Conservation (phyloP, 2,888 invertebrate genomes). For the Empis stercorea region DNA sequence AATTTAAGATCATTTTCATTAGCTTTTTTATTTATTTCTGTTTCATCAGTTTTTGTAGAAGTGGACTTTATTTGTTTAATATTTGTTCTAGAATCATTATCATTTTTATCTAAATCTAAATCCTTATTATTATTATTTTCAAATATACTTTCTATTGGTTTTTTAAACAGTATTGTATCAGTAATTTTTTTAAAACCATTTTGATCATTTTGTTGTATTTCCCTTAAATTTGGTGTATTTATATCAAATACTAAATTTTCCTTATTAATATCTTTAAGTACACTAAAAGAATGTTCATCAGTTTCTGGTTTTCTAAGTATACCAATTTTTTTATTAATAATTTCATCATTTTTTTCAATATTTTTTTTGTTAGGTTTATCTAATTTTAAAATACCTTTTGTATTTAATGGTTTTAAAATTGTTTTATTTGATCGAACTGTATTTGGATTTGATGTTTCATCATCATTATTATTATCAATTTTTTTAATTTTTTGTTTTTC, state of each 20-base stretch:
- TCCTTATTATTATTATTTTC: background rate
- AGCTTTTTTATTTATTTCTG: no score
- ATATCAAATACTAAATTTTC: conserved; percentile 7
- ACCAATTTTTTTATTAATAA: conserved; percentile 20
- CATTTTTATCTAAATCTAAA: background rate
- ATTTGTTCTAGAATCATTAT: conserved; percentile 6
- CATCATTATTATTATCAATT: background rate
- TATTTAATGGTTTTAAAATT: background rate
- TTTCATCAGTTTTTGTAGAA: no score
- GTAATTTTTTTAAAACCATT: background rate
- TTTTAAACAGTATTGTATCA: background rate
- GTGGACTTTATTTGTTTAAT: no score
- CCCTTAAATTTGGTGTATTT: background rate
- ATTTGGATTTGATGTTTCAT: background rate
- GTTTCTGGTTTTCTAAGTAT: conserved; percentile 19
- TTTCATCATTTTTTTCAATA: background rate
- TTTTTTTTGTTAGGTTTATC: background rate
- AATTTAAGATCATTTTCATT: conserved; percentile 9
- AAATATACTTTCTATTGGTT: background rate
- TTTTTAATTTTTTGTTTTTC: conserved; percentile 7
- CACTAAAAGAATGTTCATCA: conserved; percentile 19
- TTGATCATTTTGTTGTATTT: background rate
- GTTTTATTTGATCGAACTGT: no score
- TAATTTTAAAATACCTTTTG: background rate
- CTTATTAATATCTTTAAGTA: conserved; percentile 19